phyloP scores from a whole-genome alignment of 1,140 invertebrate genomes.

The Drosophila ohnishii region DNA sequence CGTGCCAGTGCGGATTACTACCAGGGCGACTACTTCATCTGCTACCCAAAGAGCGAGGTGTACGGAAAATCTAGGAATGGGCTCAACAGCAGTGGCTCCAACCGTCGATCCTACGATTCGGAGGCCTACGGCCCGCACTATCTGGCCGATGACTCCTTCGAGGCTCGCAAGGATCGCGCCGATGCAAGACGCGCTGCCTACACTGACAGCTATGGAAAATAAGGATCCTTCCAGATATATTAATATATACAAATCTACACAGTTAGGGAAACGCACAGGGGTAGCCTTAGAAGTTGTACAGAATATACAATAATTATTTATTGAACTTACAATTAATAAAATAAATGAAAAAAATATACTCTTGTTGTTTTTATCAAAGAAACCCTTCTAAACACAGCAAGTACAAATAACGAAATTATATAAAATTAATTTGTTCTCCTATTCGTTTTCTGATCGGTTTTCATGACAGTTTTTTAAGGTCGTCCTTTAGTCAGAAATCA shows the following conservation, averaged over 20 bases:
- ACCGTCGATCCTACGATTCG: slow-evolving; percentile 54
- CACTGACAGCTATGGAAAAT: slow-evolving; percentile 63
- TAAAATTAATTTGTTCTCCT: too few species aligned
- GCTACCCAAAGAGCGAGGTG: slow-evolving; percentile 68
- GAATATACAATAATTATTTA: slow-evolving; percentile 35
- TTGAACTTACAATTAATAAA: slow-evolving; percentile 22
- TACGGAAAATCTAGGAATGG: slow-evolving; percentile 39
- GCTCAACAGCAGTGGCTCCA: not conserved
- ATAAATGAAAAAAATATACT: not conserved
- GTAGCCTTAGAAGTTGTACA: slow-evolving; percentile 26
- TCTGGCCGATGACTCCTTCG: slow-evolving; percentile 43
- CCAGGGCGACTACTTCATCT: slow-evolving; percentile 59
- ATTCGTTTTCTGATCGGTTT: too few species aligned
- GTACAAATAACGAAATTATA: too few species aligned
- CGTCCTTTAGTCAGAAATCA: too few species aligned
- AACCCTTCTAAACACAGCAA: too few species aligned
- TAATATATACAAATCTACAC: not conserved
- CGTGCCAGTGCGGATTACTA: slow-evolving; percentile 53
- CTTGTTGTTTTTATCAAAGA: not conserved
- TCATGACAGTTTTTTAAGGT: too few species aligned
- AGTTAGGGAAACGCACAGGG: slow-evolving; percentile 39
- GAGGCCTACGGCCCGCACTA: slow-evolving; percentile 9
- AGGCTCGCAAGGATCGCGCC: slow-evolving; percentile 46
- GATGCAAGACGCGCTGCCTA: slow-evolving; percentile 59
- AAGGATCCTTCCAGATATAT: not conserved